Percentiles rank a stretch among this genome's conserved stretches.
phyloP scores from a whole-genome alignment of 1,140 invertebrate genomes.

The Notospermus geniculatus region DNA sequence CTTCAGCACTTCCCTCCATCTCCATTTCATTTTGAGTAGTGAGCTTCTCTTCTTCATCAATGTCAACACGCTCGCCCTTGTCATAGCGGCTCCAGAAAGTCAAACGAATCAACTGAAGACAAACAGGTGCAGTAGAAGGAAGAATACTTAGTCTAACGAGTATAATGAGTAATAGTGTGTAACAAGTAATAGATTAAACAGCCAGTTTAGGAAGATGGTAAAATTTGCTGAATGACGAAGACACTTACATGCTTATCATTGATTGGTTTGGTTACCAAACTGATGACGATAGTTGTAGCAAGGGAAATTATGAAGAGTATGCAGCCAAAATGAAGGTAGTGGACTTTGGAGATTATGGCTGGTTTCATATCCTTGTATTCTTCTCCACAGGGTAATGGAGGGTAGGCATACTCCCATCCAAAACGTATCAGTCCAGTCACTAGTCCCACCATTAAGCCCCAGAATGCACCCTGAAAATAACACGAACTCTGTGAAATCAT shows the following conservation, averaged over 20 bases:
- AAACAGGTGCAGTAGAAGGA: background rate
- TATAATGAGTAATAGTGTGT: too few relatives aligned
- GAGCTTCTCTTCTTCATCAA: slow-evolving; percentile 31
- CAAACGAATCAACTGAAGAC: slow-evolving; percentile 41
- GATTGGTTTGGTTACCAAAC: slow-evolving; percentile 49
- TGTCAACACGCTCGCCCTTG: slow-evolving; percentile 34
- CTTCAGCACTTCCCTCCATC: background rate
- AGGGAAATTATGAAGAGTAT: slow-evolving; percentile 50
- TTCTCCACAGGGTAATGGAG: slow-evolving; percentile 42
- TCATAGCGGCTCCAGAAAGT: slow-evolving; percentile 46
- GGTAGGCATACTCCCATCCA: slow-evolving; percentile 51
- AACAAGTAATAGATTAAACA: background rate
- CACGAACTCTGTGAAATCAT: too few relatives aligned
- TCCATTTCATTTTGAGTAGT: background rate
- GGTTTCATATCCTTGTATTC: slow-evolving; percentile 33
- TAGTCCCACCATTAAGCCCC: slow-evolving; percentile 61
- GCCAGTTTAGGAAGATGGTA: background rate
- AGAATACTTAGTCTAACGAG: background rate
- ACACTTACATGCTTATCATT: slow-evolving; percentile 46
- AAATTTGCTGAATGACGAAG: background rate
- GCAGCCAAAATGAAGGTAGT: slow-evolving; percentile 56
- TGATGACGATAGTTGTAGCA: slow-evolving; percentile 44
- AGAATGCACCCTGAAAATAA: slow-evolving; percentile 59
- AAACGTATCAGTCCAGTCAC: slow-evolving; percentile 56
- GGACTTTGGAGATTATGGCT: slow-evolving; percentile 48